Evolutionary conservation across 1,140 invertebrate genomes (phyloP), one percentile per base, ranked within the genome.

Genomic region (Drosophila quadrilineata): DNA sequence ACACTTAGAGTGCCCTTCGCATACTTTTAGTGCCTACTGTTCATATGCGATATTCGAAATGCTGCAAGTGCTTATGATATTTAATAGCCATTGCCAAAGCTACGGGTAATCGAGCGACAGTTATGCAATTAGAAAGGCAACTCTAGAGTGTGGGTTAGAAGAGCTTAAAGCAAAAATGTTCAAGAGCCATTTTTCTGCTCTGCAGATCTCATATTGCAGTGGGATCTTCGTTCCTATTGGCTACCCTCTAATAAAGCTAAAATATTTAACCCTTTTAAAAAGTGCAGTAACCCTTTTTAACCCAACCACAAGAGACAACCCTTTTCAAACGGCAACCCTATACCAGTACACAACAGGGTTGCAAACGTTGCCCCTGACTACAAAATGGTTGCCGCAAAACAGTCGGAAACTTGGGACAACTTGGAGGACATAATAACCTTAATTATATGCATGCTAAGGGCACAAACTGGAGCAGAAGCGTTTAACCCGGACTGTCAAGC

Each of bases 221-320:
- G n/a, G n/a, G n/a, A n/a, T 33, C 6, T 16, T 31, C 36, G 45
- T 57, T 71, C 45, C 33, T 41, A 82, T 82, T 82, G 76, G 76
- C 36, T 56, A 28, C 60, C 46, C 22, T 22, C 12, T 8, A 22
- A 33, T 36, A 21, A 8, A 10, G 12, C 4, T 12, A 22, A 17
- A 45, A 52, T 21, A 40, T 31, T 52, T 62, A 65, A 80, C 71
- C 70, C 74, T 48, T 66, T 74, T n/a, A n/a, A n/a, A n/a, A n/a
- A n/a, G n/a, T n/a, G n/a, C n/a, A n/a, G 24, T 5, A 29, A 35
- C 48, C 24, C 14, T 35, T 52, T 64, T 56, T 43, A 57, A 53
- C 26, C 36, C 53, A 36, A 22, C 26, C 22, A 4, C 40, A 52
- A 41, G 1, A 2, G 6, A 3, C 58, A 64, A 77, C 70, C 75